phyloP scores from a whole-genome alignment of 2,113 vertebrate species.

The Tautogolabrus adspersus region DNA sequence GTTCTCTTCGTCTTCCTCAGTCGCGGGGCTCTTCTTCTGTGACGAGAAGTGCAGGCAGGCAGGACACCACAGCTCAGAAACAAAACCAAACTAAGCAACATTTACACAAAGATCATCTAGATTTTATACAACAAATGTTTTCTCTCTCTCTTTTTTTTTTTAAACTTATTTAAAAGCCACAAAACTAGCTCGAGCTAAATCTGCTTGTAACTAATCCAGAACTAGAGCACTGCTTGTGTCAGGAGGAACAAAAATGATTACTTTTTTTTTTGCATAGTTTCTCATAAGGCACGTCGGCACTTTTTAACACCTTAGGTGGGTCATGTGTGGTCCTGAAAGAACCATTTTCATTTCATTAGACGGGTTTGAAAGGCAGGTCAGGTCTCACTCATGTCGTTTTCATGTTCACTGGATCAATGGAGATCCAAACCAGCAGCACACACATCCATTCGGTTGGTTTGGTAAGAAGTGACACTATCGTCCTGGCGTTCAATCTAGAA shows the following conservation, averaged over 20 bases:
- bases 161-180: conserved; percentile 67
- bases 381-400: conserved; percentile 38
- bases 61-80: conserved; percentile 69
- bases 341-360: conserved; percentile 50
- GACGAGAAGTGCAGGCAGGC: conserved; percentile 64
- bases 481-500: conserved; percentile 60
- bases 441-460: conserved; percentile 49
- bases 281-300: conserved; percentile 91
- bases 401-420: conserved; percentile 22
- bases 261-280: conserved; percentile 91
- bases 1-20: conserved; percentile 33
- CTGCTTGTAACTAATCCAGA: conserved; percentile 67
- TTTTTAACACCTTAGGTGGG: conserved; percentile 72
- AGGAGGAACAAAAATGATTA: conserved; percentile 78
- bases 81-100: conserved; percentile 77
- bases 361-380: conserved; percentile 66
- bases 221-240: conserved; percentile 79
- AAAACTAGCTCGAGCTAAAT: conserved; percentile 75
- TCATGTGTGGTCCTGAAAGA: conserved; percentile 61
- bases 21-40: conserved; percentile 57
- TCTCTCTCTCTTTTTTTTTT: conserved; percentile 25
- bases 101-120: conserved; percentile 73
- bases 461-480: conserved; percentile 62
- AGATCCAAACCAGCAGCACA: conserved; percentile 40
- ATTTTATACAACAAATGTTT: conserved; percentile 78